Evolutionary conservation across 2,113 vertebrate genomes (phyloP).

Genomic region (Coregonus clupeaformis): DNA sequence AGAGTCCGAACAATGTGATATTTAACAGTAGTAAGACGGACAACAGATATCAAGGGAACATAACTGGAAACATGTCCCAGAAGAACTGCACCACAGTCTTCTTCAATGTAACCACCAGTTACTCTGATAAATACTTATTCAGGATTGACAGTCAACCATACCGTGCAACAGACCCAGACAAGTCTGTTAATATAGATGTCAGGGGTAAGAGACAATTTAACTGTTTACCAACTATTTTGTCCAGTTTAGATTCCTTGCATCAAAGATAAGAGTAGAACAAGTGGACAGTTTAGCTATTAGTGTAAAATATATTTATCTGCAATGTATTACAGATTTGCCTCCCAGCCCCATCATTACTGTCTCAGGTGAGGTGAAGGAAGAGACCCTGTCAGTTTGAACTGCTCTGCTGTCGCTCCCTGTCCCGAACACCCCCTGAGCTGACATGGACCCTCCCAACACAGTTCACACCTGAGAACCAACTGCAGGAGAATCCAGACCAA

Average conservation of each 20-base stretch:
- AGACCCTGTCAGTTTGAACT: conserved; percentile 29
- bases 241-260: no score
- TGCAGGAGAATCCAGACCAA: conserved; percentile 3
- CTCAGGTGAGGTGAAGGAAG: conserved; percentile 27
- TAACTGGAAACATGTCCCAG: conserved; percentile 39
- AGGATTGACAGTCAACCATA: conserved; percentile 10
- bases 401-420: conserved; percentile 49
- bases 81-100: conserved; percentile 58
- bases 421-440: conserved; percentile 35
- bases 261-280: not conserved
- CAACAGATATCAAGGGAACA: no score
- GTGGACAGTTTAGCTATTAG: no score
- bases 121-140: conserved; percentile 41
- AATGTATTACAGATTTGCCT: not conserved
- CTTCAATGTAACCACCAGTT: not conserved
- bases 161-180: not conserved
- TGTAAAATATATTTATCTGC: not conserved
- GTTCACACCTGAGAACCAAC: not conserved
- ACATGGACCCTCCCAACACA: conserved; percentile 33
- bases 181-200: conserved; percentile 32
- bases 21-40: no score
- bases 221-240: not conserved
- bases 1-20: rapidly evolving
- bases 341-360: conserved; percentile 22
- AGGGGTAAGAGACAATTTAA: conserved; percentile 23